Percentiles rank a stretch among this genome's conserved stretches.
Evolutionary conservation across 2,113 vertebrate species (phyloP).

Genomic region (Triplophysa dalaica): DNA sequence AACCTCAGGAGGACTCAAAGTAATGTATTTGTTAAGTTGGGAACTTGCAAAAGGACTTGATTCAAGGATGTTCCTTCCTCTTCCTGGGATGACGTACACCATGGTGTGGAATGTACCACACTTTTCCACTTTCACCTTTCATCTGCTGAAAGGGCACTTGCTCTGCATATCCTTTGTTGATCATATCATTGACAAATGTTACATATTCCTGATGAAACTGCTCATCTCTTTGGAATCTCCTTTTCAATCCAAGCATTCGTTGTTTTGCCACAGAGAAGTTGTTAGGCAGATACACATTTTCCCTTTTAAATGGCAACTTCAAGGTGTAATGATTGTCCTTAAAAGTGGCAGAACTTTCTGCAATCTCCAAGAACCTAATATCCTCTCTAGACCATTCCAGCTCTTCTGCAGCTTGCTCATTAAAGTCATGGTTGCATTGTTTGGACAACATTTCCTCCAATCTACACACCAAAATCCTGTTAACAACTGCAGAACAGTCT

Average conservation of each 20-base stretch:
- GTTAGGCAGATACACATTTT: conserved; percentile 11
- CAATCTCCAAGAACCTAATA: not conserved
- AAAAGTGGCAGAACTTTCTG: not conserved
- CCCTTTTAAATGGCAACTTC: too few relatives aligned
- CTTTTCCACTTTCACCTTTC: not conserved
- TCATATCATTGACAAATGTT: not conserved
- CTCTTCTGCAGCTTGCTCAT: not conserved
- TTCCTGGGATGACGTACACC: conserved; percentile 26
- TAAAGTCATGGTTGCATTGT: not conserved
- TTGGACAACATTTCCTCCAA: not conserved
- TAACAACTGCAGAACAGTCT: not conserved
- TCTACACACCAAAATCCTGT: not conserved
- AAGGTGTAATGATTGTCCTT: not conserved
- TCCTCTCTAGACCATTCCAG: not conserved
- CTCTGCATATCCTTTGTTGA: not conserved
- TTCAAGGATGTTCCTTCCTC: conserved; percentile 15
- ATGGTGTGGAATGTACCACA: conserved; percentile 45
- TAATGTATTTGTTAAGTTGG: not conserved
- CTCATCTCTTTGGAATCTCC: too few relatives aligned
- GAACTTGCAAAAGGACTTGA: not conserved
- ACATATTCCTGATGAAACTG: not conserved
- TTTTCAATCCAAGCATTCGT: too few relatives aligned
- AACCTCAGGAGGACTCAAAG: not conserved
- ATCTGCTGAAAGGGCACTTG: not conserved
- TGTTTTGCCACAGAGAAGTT: not conserved